Evolutionary conservation across 2,888 invertebrate species (phyloP), one percentile per base, ranked within the genome.

Genomic region (Copidosoma aretas): DNA sequence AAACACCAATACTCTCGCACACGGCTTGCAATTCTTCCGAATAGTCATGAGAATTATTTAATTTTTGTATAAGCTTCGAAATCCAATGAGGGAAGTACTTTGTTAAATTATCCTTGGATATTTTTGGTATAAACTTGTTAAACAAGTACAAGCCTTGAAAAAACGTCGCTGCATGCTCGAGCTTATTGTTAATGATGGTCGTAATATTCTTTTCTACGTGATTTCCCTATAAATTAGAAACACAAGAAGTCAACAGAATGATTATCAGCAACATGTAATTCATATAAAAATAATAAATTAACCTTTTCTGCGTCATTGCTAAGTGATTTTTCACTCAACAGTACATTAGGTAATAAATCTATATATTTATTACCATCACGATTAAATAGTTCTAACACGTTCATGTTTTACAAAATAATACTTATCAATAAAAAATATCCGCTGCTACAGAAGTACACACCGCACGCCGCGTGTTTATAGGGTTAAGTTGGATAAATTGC

Each of bases 41-140:
- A 19, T 51, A 66, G 46, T 73, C 79, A 10, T 77, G 77, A 22
- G 71, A 60, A 19, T 76, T 78, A 60, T 78, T 80, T 17, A 83
- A 58, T 22, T 76, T 73, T 54, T 79, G 79, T 39, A 71, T 75
- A 4, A 77, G 72, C 71, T 81, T 81, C 4, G 75, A 57, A 10
- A 81, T 75, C 83, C 83, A 83, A 12, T 81, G 66, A 17, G 74
- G 60, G 25, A 76, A 76, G 57, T 82, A 75, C 41, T 82, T 80
- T 3, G 62, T 43, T 14, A 83, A 62, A 25, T 66, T 51, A 3
- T 79, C 77, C 32, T 75, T 75, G 0, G 77, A 73, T 53, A 77
- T 73, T 41, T 58, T 73, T 3, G 76, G 66, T 41, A 81, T 60
- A 54, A 77, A 72, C 14, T 74, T 64, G 10, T 71, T 65, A 19